phyloP scores from a whole-genome alignment of 2,888 invertebrate species.

The Rambutsinella grinnellia region DNA sequence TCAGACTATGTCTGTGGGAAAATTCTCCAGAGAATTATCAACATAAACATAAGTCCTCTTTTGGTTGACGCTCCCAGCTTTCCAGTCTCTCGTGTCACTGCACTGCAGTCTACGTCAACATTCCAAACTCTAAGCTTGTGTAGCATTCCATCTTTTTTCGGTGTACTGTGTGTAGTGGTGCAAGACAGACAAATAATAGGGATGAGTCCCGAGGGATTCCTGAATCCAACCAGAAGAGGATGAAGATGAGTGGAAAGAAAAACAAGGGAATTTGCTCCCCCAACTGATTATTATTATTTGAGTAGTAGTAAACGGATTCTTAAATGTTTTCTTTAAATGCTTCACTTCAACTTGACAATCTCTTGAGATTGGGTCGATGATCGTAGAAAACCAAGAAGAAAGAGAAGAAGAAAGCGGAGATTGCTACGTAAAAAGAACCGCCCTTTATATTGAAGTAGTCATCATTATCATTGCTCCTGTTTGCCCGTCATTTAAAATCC shows the following conservation, averaged over 20 bases:
- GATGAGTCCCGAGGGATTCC: neutral
- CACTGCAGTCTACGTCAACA: too few species aligned
- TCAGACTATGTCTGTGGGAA: neutral
- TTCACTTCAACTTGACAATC: constrained; percentile 4
- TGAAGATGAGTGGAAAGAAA: neutral
- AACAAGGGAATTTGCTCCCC: neutral
- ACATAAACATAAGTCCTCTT: neutral
- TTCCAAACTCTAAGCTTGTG: too few species aligned
- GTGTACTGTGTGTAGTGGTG: too few species aligned
- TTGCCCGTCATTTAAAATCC: neutral
- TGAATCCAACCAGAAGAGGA: neutral
- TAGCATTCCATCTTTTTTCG: neutral
- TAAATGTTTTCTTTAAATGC: constrained; percentile 5
- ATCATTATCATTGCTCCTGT: neutral
- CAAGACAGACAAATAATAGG: neutral
- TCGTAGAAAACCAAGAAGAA: too few species aligned
- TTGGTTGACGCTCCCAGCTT: neutral
- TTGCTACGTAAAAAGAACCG: neutral
- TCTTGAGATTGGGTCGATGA: too few species aligned
- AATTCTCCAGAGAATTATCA: constrained; percentile 35
- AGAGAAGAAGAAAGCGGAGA: neutral
- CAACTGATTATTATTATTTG: constrained; percentile 6
- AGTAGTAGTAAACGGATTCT: constrained; percentile 13
- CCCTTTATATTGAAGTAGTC: neutral
- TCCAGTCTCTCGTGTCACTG: neutral